A percentile compares a stretch with the other conserved stretches of the same genome.
These are phyloP conservation scores for Isaurus tuberculatus DNA, from an alignment of 92 coral and sea anemone species.

Conservation along the genomic window DNA sequence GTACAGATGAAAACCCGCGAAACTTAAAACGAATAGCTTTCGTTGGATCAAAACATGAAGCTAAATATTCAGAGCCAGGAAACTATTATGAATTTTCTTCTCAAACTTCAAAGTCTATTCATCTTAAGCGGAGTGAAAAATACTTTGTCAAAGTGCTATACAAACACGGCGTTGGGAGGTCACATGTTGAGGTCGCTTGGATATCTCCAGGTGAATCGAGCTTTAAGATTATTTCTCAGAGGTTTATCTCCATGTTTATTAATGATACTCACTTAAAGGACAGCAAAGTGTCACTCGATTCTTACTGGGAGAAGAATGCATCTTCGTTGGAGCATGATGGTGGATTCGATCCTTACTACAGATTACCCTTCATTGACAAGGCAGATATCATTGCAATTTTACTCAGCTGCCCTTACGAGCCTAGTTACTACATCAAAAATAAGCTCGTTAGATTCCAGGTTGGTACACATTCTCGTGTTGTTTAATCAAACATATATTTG, in stretches of 20 bases:
- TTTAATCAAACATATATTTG: too few relatives aligned
- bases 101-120: slow-evolving; percentile 69
- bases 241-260: slow-evolving; percentile 53
- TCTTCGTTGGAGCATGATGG: slow-evolving; percentile 32
- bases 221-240: slow-evolving; percentile 67
- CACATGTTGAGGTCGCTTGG: slow-evolving; percentile 86
- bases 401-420: slow-evolving; percentile 79
- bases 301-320: slow-evolving; percentile 50
- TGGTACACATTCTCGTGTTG: background rate
- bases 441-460: slow-evolving; percentile 85
- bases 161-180: slow-evolving; percentile 68
- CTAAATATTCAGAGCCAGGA: slow-evolving; percentile 44
- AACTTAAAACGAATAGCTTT: slow-evolving; percentile 73
- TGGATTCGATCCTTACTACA: slow-evolving; percentile 32
- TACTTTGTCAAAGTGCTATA: slow-evolving; percentile 83
- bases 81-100: slow-evolving; percentile 52
- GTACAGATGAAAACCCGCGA: slow-evolving; percentile 58
- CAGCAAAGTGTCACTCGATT: slow-evolving; percentile 52
- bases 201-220: slow-evolving; percentile 47
- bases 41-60: slow-evolving; percentile 57
- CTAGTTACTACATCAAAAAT: slow-evolving; percentile 78
- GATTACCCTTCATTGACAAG: slow-evolving; percentile 57
- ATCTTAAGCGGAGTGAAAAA: slow-evolving; percentile 43
- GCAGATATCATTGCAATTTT: slow-evolving; percentile 51
- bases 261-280: slow-evolving; percentile 70